Evolutionary conservation across 2,888 invertebrate species (phyloP).

Genomic region (Leptodirus hochenwartii): DNA sequence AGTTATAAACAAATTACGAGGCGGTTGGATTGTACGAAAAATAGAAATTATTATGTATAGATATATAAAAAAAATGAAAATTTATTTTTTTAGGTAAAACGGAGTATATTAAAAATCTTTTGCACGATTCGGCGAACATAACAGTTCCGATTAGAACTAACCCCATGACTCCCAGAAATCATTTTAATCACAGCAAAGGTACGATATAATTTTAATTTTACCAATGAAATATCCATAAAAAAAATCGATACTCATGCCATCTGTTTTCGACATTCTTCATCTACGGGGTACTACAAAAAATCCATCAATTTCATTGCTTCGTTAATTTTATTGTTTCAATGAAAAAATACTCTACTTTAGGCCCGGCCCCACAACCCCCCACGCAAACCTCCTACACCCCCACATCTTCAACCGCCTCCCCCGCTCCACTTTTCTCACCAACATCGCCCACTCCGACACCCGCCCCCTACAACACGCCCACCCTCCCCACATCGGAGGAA

Average conservation of each 20-base stretch:
- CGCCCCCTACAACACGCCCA: not conserved
- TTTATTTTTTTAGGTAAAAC: slow-evolving; percentile 21
- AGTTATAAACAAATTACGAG: slow-evolving; percentile 25
- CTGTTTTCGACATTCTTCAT: no score
- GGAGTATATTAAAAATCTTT: slow-evolving; percentile 26
- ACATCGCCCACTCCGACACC: not conserved
- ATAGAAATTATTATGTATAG: no score
- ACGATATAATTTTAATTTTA: slow-evolving; percentile 9
- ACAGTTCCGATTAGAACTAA: slow-evolving; percentile 24
- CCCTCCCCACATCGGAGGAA: not conserved
- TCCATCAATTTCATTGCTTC: no score
- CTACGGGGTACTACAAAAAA: no score
- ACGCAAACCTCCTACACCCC: no score
- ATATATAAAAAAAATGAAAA: not conserved
- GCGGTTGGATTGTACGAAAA: slow-evolving; percentile 23
- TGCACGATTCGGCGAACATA: slow-evolving; percentile 27
- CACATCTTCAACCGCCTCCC: no score
- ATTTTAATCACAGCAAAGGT: slow-evolving; percentile 26
- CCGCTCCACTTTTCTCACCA: slow-evolving; percentile 3
- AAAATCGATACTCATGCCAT: not conserved
- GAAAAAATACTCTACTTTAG: slow-evolving; percentile 8
- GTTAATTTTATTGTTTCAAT: no score
- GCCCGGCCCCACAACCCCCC: slow-evolving; percentile 28
- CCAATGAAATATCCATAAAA: not conserved
- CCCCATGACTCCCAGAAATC: slow-evolving; percentile 24